These are phyloP conservation scores for Ectobius pallidus DNA, from an alignment of 2,888 invertebrate genomes.

Conservation along the genomic window DNA sequence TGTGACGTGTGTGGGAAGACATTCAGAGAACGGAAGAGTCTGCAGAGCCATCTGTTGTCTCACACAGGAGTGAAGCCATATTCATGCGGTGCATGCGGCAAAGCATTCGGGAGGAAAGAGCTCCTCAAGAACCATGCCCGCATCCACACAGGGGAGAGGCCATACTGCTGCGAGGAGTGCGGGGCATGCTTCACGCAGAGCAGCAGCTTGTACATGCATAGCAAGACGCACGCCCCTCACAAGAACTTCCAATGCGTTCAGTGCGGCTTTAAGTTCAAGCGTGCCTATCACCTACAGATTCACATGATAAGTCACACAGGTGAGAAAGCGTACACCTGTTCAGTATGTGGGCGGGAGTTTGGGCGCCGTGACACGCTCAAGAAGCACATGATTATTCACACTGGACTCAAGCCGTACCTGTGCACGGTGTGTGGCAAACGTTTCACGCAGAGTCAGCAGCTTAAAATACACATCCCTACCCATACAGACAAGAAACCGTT, in stretches of 20 bases:
- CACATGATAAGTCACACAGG: conserved; percentile 1
- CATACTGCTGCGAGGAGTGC: conserved; percentile 41
- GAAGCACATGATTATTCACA: conserved; percentile 7
- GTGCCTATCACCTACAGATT: neutral
- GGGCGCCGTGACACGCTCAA: conserved; percentile 5
- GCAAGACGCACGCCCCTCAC: neutral
- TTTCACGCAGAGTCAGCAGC: conserved; percentile 10
- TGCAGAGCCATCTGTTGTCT: neutral
- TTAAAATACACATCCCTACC: conserved; percentile 8
- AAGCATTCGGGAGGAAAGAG: neutral
- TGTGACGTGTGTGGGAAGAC: conserved; percentile 15
- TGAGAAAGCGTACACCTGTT: conserved; percentile 12
- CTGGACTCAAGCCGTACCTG: neutral
- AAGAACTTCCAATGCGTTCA: neutral
- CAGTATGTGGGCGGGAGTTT: conserved; percentile 4
- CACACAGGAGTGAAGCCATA: conserved; percentile 19
- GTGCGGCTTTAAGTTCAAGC: conserved; percentile 7
- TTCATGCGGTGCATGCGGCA: conserved; percentile 1
- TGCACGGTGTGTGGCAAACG: conserved; percentile 6
- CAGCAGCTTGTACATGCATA: conserved; percentile 47
- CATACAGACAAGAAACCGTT: conserved; percentile 9
- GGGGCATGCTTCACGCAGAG: conserved; percentile 52
- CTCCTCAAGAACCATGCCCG: conserved; percentile 12
- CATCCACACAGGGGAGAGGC: conserved; percentile 29
- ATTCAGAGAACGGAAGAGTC: neutral